Conservation (phyloP, 2,797 vertebrate genomes). For the Sternotherus odoratus region DNA sequence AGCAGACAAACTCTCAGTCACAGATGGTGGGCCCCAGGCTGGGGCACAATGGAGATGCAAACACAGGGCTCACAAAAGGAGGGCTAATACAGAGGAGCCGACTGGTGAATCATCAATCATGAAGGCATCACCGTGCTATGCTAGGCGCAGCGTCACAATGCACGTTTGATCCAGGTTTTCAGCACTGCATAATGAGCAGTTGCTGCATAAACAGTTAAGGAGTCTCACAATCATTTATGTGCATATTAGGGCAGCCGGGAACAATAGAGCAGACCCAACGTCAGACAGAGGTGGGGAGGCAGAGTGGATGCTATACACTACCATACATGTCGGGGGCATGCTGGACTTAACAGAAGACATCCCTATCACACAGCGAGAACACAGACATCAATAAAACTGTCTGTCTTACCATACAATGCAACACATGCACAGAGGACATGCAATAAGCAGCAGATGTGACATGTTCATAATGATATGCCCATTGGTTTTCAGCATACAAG, state of each 20-base stretch:
- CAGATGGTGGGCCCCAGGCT: neutral
- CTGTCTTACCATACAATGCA: neutral
- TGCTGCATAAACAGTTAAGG: fast-evolving
- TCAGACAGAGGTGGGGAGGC: fast-evolving
- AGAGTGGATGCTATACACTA: neutral
- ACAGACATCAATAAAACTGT: neutral
- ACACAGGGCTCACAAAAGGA: neutral
- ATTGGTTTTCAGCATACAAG: neutral
- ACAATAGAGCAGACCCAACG: neutral
- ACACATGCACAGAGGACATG: neutral
- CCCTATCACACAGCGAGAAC: neutral
- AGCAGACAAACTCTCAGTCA: neutral
- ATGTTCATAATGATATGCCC: neutral
- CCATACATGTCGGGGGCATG: neutral
- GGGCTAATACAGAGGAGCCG: neutral
- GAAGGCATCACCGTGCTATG: neutral
- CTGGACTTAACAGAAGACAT: fast-evolving
- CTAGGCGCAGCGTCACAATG: neutral
- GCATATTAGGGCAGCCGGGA: neutral
- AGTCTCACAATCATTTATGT: neutral
- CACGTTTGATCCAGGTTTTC: neutral
- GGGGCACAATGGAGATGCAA: neutral
- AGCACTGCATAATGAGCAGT: neutral
- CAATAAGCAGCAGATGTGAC: neutral
- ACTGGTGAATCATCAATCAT: neutral